Base-by-base conservation (phyloP, 2,888 invertebrate genomes). In the Tipula helvola region DNA sequence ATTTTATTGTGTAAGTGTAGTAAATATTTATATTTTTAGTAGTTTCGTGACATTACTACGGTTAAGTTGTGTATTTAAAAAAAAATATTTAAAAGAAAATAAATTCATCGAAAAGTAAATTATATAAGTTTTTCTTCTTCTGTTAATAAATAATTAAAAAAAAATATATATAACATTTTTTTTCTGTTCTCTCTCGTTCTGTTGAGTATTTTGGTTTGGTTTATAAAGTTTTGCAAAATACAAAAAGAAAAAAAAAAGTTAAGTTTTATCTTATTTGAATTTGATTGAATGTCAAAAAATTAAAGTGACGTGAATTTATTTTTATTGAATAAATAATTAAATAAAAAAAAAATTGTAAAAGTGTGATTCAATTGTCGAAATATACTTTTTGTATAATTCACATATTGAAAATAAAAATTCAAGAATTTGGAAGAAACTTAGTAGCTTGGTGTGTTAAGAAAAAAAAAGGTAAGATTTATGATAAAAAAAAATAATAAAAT, bases 21-120 rank as follows among this genome's bases (percentile, higher is more conserved):
- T 71, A 84, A 84, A 84, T 41, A 84, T 84, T 84, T 84, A 39
- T 84, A 39, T 84, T 84, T 36, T 84, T 84, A 84, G 84, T 84
- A 84, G 84, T 84, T 84, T 84, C 84, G 84, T 84, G 84, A 39
- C 84, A 84, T 84, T 84, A 84, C 84, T 84, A 84, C 84, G 39
- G 84, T 84, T 39, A 84, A 84, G 84, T 84, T 41, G 84, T 84
- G 39, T 36, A 39, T 84, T 84, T 84, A 10, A 28, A 28, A 12
- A 71, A 28, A 71, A 1, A 28, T 28, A 10, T 18, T 71, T 71
- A 28, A 71, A 71, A 28, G 28, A 71, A 71, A 71, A 12, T 28
- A 71, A 28, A 71, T 71, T 71, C 71, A 28, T 3, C 71, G n/a
- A 52, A 13, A 52, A 52, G 52, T 52, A 71, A 71, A 71, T 71